Percentiles rank a stretch among this genome's conserved stretches.
Conservation (phyloP, 2,888 invertebrate genomes). For the Himalopsyche japonica region DNA sequence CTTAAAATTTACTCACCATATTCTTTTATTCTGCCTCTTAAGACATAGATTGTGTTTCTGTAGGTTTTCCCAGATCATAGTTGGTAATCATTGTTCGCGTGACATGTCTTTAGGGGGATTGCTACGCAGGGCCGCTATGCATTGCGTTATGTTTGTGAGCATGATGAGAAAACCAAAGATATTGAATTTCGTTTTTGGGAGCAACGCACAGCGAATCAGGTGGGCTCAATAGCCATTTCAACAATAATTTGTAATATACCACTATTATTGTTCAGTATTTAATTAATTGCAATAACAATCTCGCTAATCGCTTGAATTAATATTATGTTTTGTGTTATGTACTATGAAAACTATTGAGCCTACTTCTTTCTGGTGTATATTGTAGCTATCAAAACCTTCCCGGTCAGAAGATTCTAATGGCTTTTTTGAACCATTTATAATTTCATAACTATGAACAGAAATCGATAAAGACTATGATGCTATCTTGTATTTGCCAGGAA, state of each 20-base stretch:
- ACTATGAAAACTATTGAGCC: conserved; percentile 1
- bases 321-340: neutral
- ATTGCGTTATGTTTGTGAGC: conserved; percentile 31
- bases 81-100: conserved; percentile 18
- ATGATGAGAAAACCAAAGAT: conserved; percentile 24
- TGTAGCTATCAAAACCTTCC: neutral
- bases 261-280: neutral
- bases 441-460: too few species aligned
- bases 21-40: neutral
- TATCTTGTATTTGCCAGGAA: too few species aligned
- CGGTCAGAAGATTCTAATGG: neutral
- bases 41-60: conserved; percentile 15
- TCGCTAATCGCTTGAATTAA: neutral
- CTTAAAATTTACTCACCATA: too few species aligned
- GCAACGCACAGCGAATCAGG: conserved; percentile 19
- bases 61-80: conserved; percentile 35
- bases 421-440: too few species aligned
- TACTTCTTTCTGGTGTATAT: neutral
- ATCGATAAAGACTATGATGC: too few species aligned
- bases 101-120: conserved; percentile 26
- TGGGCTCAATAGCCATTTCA: conserved; percentile 31
- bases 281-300: neutral
- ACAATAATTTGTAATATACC: neutral
- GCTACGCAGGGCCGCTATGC: conserved; percentile 25
- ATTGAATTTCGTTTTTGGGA: conserved; percentile 5